Conservation (phyloP, 1,140 invertebrate genomes). For the Drosophila murphyi region DNA sequence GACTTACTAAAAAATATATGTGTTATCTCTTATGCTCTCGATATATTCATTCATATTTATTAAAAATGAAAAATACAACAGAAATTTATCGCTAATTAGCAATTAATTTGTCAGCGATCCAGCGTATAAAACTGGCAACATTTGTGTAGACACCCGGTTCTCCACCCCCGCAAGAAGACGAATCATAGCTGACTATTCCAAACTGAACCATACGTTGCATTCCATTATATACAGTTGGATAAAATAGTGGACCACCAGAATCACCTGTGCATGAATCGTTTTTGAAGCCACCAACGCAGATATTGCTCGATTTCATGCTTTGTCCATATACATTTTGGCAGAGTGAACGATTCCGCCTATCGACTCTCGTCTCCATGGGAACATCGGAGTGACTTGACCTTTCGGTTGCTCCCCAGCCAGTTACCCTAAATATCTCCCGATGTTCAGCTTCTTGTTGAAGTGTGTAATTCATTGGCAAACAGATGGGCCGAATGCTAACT, state of each 20-base stretch:
- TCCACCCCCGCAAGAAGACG: neutral
- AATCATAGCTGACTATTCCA: constrained; percentile 33
- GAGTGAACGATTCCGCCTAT: accelerated
- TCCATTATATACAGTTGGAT: neutral
- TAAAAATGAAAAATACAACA: neutral
- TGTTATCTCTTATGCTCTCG: neutral
- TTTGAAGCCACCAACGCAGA: constrained; percentile 12
- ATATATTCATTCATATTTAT: neutral
- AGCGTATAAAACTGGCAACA: constrained; percentile 15
- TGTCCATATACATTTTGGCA: neutral
- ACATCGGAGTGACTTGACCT: neutral
- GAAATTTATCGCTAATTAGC: neutral
- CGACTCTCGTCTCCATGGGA: neutral
- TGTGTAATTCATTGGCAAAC: constrained; percentile 9
- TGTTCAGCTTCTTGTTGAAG: neutral
- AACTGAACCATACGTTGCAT: constrained; percentile 2
- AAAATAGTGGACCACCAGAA: constrained; percentile 25
- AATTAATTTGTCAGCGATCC: constrained; percentile 29
- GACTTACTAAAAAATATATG: constrained; percentile 8
- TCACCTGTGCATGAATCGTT: constrained; percentile 16
- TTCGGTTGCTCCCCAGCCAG: constrained; percentile 30
- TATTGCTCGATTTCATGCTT: neutral
- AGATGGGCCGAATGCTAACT: neutral
- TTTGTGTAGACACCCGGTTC: constrained; percentile 32
- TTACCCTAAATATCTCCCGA: neutral